phyloP scores from a whole-genome alignment of 2,113 vertebrate genomes.

The Notechis scutatus region DNA sequence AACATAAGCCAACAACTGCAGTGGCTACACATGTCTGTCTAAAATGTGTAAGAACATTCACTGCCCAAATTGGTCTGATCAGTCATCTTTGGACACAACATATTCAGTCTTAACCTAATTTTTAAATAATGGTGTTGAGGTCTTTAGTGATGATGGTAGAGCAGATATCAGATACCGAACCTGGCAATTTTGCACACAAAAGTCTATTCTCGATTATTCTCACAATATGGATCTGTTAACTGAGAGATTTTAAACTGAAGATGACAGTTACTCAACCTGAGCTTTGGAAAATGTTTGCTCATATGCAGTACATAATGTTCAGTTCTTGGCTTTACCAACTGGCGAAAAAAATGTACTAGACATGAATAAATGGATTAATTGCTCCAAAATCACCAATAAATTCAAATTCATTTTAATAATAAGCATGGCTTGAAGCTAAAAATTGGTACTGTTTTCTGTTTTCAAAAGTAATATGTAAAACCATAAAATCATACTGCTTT shows the following conservation, averaged over 20 bases:
- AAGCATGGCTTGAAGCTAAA: conserved; percentile 50
- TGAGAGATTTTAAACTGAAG: not conserved
- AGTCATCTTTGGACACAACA: not conserved
- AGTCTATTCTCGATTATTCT: not conserved
- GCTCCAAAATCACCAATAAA: conserved; percentile 34
- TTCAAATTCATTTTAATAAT: conserved; percentile 52
- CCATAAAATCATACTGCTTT: conserved; percentile 63
- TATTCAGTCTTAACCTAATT: not conserved
- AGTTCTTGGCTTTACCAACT: conserved; percentile 49
- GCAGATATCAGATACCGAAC: not conserved
- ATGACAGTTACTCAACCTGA: not conserved
- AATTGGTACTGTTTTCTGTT: not conserved
- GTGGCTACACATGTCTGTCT: not conserved
- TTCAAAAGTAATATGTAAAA: conserved; percentile 56
- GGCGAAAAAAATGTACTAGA: conserved; percentile 53
- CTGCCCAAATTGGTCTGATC: not conserved
- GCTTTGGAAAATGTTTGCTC: not conserved
- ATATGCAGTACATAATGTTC: not conserved
- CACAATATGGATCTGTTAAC: not conserved
- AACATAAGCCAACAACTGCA: not conserved
- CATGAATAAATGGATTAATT: conserved; percentile 41
- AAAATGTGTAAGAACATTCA: not conserved
- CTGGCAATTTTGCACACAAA: not conserved
- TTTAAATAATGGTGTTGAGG: not conserved
- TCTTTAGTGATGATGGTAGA: not conserved